A percentile compares a stretch with the other conserved stretches of the same genome.
These are phyloP conservation scores for Chloroclysta siterata DNA, from an alignment of 2,888 invertebrate species.

Conservation along the genomic window DNA sequence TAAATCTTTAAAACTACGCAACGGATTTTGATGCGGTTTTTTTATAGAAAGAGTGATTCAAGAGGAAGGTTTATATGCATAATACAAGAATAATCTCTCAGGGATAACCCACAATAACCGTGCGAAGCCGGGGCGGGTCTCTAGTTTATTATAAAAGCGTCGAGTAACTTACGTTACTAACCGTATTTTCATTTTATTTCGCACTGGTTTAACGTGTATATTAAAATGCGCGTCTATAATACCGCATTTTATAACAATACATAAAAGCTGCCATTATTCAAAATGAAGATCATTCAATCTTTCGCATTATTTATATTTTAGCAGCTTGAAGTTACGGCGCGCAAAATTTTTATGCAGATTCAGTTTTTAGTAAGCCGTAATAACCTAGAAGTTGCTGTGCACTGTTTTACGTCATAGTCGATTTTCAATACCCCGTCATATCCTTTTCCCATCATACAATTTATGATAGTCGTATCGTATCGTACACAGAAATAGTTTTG, in stretches of 20 bases:
- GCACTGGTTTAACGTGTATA: slow-evolving; percentile 11
- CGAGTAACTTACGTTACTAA: not conserved
- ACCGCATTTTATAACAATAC: slow-evolving; percentile 27
- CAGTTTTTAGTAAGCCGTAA: slow-evolving; percentile 25
- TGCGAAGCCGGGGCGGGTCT: no score
- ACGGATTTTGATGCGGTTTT: no score
- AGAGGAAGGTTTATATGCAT: no score
- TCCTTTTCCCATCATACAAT: no score
- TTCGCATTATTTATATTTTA: slow-evolving; percentile 26
- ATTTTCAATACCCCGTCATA: not conserved
- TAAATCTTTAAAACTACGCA: no score
- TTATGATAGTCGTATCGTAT: no score
- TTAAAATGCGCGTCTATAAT: slow-evolving; percentile 28
- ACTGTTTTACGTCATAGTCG: slow-evolving; percentile 1
- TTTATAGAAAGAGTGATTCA: no score
- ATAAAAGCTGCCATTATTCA: slow-evolving; percentile 22
- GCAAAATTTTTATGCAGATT: slow-evolving; percentile 27
- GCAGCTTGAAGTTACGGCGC: slow-evolving; percentile 25
- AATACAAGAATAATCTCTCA: no score
- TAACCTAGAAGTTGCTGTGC: not conserved
- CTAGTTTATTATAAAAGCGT: slow-evolving; percentile 4
- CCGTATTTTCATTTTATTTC: slow-evolving; percentile 20
- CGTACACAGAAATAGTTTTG: no score
- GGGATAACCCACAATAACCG: no score
- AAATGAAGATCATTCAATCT: slow-evolving; percentile 25